These are phyloP conservation scores for Poeciliopsis paucimaculata DNA, from an alignment of 2,797 vertebrate genomes.

Conservation along the genomic window DNA sequence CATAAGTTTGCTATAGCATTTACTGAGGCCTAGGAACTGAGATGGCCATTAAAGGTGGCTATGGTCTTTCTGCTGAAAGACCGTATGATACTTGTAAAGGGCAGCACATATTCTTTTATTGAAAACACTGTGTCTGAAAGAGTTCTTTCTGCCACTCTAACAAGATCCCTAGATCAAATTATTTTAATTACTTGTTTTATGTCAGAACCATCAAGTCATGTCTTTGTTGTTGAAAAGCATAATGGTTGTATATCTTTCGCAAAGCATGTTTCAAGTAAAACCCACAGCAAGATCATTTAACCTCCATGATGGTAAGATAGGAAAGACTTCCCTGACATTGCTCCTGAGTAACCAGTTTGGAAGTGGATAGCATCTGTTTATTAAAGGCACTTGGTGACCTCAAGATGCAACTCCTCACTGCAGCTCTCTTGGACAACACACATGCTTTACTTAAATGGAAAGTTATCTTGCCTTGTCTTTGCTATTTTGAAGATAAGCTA, in stretches of 20 bases:
- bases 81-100: neutral
- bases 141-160: neutral
- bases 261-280: neutral
- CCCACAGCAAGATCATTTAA: neutral
- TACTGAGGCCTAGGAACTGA: neutral
- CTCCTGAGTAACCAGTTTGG: neutral
- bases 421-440: neutral
- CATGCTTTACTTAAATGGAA: neutral
- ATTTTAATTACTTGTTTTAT: neutral
- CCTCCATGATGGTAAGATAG: neutral
- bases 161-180: neutral
- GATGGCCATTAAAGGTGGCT: neutral
- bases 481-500: neutral
- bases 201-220: neutral
- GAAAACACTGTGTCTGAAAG: neutral
- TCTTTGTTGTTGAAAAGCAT: neutral
- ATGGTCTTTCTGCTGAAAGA: neutral
- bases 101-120: neutral
- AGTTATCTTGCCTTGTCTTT: neutral
- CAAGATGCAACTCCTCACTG: neutral
- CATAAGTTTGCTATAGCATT: neutral
- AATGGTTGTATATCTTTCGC: neutral
- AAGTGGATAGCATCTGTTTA: neutral
- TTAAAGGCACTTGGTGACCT: neutral
- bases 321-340: neutral